phyloP scores from a whole-genome alignment of 1,140 invertebrate species.

The Ganaspis sp. region DNA sequence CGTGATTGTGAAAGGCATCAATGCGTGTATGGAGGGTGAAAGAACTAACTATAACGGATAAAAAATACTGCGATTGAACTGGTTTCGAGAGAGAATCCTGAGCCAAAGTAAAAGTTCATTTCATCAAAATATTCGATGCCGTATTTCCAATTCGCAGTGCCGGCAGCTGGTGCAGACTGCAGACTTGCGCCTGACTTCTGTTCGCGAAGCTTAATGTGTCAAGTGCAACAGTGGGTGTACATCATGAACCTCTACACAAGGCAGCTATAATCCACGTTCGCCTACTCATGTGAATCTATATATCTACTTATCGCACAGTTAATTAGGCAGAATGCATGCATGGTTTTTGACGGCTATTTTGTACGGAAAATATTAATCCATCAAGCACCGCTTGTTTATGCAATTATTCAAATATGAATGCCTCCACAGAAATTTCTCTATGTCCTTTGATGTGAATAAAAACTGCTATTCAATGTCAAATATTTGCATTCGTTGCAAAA shows the following conservation, averaged over 20 bases:
- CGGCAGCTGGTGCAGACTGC: slow-evolving; percentile 53
- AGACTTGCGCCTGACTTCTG: slow-evolving; percentile 23
- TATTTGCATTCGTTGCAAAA: too few species aligned
- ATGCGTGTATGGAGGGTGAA: background rate
- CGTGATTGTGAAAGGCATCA: too few species aligned
- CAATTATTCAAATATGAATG: background rate
- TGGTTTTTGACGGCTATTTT: slow-evolving; percentile 14
- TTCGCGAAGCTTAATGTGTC: slow-evolving; percentile 9
- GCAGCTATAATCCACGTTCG: background rate
- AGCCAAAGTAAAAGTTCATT: slow-evolving; percentile 41
- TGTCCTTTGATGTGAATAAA: background rate
- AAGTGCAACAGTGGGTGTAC: background rate
- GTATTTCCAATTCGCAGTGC: slow-evolving; percentile 60
- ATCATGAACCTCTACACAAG: background rate
- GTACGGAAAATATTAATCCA: background rate
- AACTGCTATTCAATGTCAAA: background rate
- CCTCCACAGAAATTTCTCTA: background rate
- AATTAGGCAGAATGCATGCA: background rate
- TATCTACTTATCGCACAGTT: slow-evolving; percentile 4
- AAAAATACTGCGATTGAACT: background rate
- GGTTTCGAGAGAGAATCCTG: background rate
- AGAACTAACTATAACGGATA: background rate
- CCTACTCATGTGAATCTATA: slow-evolving; percentile 14
- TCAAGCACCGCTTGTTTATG: background rate
- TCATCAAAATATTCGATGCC: slow-evolving; percentile 55